These are phyloP conservation scores for Vanessa cardui DNA, from an alignment of 2,888 invertebrate genomes.

Conservation along the genomic window DNA sequence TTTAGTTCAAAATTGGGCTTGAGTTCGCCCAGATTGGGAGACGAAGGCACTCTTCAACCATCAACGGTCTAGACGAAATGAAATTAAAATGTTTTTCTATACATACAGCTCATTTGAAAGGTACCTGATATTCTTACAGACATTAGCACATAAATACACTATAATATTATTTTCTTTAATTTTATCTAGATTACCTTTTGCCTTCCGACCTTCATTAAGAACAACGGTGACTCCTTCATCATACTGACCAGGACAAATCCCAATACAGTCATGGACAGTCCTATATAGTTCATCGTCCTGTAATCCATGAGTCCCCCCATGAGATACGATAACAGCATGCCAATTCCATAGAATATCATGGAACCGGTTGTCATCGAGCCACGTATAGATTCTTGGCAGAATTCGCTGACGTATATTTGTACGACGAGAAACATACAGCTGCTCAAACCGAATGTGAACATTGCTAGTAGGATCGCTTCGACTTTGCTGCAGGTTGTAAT, in stretches of 20 bases:
- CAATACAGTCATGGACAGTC: conserved; percentile 48
- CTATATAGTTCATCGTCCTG: conserved; percentile 54
- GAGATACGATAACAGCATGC: conserved; percentile 62
- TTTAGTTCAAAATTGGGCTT: no score
- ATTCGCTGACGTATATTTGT: conserved; percentile 62
- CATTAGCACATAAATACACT: no score
- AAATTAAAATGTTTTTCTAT: no score
- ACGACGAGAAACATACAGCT: conserved; percentile 53
- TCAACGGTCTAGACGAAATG: no score
- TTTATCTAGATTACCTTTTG: conserved; percentile 51
- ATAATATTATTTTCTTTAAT: no score
- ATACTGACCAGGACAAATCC: conserved; percentile 48
- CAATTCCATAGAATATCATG: conserved; percentile 58
- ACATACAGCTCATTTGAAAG: no score
- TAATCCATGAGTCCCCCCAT: conserved; percentile 61
- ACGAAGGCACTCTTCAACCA: no score
- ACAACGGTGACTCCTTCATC: conserved; percentile 62
- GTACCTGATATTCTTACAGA: no score
- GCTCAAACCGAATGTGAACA: conserved; percentile 61
- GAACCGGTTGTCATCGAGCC: conserved; percentile 61
- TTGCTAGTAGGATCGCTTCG: conserved; percentile 55
- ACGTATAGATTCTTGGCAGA: conserved; percentile 64
- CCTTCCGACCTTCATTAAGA: conserved; percentile 58
- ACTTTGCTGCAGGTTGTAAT: conserved; percentile 51
- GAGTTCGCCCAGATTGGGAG: no score